Conservation (phyloP, 1,140 invertebrate genomes). For the Brachionus rubens region DNA sequence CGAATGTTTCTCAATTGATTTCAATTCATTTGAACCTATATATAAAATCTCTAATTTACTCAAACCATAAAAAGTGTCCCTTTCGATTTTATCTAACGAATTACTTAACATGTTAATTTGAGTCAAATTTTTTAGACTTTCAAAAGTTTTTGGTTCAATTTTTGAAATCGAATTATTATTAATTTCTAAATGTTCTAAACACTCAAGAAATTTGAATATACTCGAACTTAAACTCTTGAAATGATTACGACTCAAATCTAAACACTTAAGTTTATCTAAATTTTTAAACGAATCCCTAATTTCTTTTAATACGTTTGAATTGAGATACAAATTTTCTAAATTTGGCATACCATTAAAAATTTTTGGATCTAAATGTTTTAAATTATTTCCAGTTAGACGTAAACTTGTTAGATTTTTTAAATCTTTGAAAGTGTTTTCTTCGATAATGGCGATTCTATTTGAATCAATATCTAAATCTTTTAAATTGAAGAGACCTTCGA, state of each 20-base stretch:
- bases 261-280: too few species aligned
- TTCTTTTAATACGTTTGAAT: background rate
- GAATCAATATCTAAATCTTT: background rate
- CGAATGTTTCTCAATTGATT: background rate
- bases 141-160: background rate
- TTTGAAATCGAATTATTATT: background rate
- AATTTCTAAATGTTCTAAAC: background rate
- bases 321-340: background rate
- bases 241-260: conserved; percentile 1
- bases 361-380: background rate
- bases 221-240: background rate
- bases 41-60: background rate
- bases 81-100: background rate
- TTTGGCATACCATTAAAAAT: background rate
- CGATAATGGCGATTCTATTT: background rate
- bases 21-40: background rate
- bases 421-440: background rate
- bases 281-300: too few species aligned
- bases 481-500: background rate
- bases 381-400: background rate
- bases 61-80: background rate
- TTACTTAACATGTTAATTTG: conserved; percentile 4
- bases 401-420: background rate
- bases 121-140: background rate
- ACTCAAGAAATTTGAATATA: background rate